Evolutionary conservation across 2,888 invertebrate genomes (phyloP).

Genomic region (Apotomis betuletana): DNA sequence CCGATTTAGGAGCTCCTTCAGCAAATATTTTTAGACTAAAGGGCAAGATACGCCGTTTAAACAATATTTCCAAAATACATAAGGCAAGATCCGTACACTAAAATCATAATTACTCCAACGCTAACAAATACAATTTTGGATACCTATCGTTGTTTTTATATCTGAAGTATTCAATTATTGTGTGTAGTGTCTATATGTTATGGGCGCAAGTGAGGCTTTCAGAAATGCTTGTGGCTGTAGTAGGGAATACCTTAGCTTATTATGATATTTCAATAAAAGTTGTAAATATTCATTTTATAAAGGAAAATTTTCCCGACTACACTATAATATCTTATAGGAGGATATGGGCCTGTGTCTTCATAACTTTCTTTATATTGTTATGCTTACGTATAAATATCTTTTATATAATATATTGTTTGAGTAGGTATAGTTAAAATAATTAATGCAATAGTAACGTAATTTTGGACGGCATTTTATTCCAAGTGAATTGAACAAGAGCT

Average conservation of each 20-base stretch:
- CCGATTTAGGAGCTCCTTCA: background rate
- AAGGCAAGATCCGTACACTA: constrained; percentile 14
- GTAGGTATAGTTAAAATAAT: constrained; percentile 43
- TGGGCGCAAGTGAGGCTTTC: background rate
- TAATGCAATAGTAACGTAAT: constrained; percentile 60
- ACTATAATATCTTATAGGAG: constrained; percentile 11
- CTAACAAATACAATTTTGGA: background rate
- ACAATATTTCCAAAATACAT: constrained; percentile 4
- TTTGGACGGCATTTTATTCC: constrained; percentile 72
- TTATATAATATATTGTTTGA: constrained; percentile 11
- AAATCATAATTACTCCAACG: background rate
- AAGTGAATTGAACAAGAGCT: constrained; percentile 31
- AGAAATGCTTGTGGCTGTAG: constrained; percentile 25
- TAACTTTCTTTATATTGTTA: constrained; percentile 11
- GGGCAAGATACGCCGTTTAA: constrained; percentile 12
- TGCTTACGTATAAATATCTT: constrained; percentile 8
- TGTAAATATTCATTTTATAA: constrained; percentile 17
- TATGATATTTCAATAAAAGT: constrained; percentile 5
- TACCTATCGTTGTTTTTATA: background rate
- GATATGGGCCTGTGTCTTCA: background rate
- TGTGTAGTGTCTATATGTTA: too few species aligned
- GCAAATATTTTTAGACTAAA: background rate
- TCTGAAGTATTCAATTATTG: too few species aligned
- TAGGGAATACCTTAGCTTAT: background rate
- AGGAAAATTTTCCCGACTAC: background rate